Conservation (phyloP, 2,888 invertebrate species). For the Sceliomorpha sp. region DNA sequence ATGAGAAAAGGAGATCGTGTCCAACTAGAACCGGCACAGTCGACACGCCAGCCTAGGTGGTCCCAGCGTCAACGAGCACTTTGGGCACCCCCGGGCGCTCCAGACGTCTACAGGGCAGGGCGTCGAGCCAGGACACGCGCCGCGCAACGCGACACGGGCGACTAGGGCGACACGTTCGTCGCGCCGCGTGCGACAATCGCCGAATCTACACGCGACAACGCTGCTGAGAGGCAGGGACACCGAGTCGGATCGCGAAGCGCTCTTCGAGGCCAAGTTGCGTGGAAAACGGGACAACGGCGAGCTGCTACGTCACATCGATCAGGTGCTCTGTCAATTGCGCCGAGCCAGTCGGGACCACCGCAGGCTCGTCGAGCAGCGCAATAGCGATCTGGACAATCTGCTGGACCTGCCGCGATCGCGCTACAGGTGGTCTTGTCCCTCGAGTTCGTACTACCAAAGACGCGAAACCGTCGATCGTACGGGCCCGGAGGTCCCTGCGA, state of each 20-base stretch:
- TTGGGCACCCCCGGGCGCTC: constrained; percentile 8
- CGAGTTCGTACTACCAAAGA: too few relatives aligned
- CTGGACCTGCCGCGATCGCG: constrained; percentile 15
- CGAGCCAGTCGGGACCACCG: constrained; percentile 73
- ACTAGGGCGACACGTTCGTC: too few relatives aligned
- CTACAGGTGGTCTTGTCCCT: too few relatives aligned
- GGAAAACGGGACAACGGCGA: too few relatives aligned
- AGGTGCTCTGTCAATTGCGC: constrained; percentile 67
- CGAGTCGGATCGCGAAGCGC: constrained; percentile 30
- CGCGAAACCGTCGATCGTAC: too few relatives aligned
- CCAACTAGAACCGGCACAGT: constrained; percentile 71
- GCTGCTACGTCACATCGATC: constrained; percentile 66
- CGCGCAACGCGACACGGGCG: constrained; percentile 12
- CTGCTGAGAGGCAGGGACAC: constrained; percentile 32
- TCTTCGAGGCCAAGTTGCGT: too few relatives aligned
- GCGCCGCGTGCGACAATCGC: constrained; percentile 40
- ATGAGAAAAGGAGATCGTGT: constrained; percentile 80
- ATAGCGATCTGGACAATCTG: constrained; percentile 49
- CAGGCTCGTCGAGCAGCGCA: constrained; percentile 66
- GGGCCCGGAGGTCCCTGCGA: too few relatives aligned
- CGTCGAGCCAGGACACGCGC: constrained; percentile 5
- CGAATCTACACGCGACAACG: constrained; percentile 33
- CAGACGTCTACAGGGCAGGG: too few relatives aligned
- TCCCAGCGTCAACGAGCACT: constrained; percentile 20
- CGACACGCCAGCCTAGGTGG: constrained; percentile 60